Conservation (phyloP, 2,888 invertebrate species). For the Liodrosophila aerea region DNA sequence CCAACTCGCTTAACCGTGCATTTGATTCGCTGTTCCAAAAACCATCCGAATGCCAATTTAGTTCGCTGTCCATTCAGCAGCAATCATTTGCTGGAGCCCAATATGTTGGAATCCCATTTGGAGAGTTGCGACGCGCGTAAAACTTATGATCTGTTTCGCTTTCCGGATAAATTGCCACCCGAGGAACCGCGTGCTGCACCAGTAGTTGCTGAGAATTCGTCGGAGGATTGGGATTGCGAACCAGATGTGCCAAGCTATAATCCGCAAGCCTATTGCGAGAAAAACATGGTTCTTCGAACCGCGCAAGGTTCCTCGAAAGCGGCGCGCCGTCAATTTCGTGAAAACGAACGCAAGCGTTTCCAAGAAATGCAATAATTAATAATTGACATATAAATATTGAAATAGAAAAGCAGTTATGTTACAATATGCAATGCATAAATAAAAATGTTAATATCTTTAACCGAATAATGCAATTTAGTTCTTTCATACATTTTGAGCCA, state of each 20-base stretch:
- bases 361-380: conserved; percentile 11
- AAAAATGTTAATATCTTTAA: too few relatives aligned
- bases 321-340: conserved; percentile 56
- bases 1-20: conserved; percentile 84
- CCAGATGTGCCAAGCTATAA: conserved; percentile 34
- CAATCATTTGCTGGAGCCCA: conserved; percentile 83
- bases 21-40: conserved; percentile 84
- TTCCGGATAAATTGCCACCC: conserved; percentile 48
- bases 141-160: conserved; percentile 32
- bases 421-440: too few relatives aligned
- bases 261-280: conserved; percentile 30
- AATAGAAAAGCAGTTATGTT: too few relatives aligned
- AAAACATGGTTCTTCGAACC: conserved; percentile 42
- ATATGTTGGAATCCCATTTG: conserved; percentile 81
- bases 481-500: too few relatives aligned
- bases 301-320: conserved; percentile 45
- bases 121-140: conserved; percentile 64
- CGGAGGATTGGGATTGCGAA: conserved; percentile 41
- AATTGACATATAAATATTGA: too few relatives aligned
- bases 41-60: conserved; percentile 81
- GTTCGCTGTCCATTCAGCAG: conserved; percentile 84
- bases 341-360: conserved; percentile 63
- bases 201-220: neutral
- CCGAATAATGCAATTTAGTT: too few relatives aligned
- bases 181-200: neutral